Percentiles rank a stretch among this genome's conserved stretches.
Conservation (phyloP, 2,888 invertebrate genomes). For the Polydrusus pterygomalis region DNA sequence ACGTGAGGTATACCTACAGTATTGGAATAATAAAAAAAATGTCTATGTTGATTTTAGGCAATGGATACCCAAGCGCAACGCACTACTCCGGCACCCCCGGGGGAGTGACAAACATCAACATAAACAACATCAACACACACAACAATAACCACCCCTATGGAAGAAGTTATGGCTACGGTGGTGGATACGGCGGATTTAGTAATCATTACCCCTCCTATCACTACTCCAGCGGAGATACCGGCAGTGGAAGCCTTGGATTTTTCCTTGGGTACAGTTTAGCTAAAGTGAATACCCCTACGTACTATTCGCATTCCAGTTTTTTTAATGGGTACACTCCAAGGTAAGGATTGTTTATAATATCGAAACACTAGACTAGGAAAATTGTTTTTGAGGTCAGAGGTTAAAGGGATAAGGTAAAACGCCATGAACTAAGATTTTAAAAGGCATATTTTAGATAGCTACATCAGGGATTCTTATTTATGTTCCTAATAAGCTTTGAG, state of each 20-base stretch:
- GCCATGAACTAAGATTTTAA: no score
- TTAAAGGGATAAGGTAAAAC: no score
- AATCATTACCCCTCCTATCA: slow-evolving; percentile 60
- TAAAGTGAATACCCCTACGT: slow-evolving; percentile 64
- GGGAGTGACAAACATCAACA: slow-evolving; percentile 61
- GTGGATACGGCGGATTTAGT: slow-evolving; percentile 52
- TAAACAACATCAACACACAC: slow-evolving; percentile 61
- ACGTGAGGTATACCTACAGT: no score
- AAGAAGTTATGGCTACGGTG: slow-evolving; percentile 53
- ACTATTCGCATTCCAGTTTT: slow-evolving; percentile 53
- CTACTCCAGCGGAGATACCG: slow-evolving; percentile 61
- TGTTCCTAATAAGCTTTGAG: no score
- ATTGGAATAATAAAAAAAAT: no score
- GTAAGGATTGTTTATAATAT: slow-evolving; percentile 57
- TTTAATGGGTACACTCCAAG: slow-evolving; percentile 62
- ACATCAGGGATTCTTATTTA: no score
- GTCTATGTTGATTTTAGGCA: slow-evolving; percentile 14
- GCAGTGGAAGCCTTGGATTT: slow-evolving; percentile 65
- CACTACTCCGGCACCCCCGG: slow-evolving; percentile 37
- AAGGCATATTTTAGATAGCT: no score
- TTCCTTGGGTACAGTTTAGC: slow-evolving; percentile 65
- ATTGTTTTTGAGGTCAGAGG: no score
- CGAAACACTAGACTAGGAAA: no score
- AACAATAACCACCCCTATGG: slow-evolving; percentile 56
- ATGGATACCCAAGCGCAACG: slow-evolving; percentile 31